Conservation (phyloP, 2,888 invertebrate species). For the Octonoba sinensis region DNA sequence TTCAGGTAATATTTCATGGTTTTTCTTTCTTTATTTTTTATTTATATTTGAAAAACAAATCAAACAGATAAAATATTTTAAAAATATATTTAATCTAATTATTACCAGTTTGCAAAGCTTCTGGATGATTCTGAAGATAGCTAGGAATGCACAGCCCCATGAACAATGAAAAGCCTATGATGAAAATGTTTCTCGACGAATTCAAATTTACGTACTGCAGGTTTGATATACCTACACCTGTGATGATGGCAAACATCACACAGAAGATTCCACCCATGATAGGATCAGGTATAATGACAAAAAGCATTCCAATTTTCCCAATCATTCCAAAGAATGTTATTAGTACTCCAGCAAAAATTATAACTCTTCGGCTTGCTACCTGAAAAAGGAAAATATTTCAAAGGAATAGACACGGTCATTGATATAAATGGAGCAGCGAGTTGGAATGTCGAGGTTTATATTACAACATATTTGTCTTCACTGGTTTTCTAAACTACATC, state of each 20-base stretch:
- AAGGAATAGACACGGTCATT: too few species aligned
- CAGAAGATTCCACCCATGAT: slow-evolving; percentile 72
- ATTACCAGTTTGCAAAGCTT: slow-evolving; percentile 12
- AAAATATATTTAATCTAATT: neutral
- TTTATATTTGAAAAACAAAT: neutral
- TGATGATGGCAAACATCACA: slow-evolving; percentile 70
- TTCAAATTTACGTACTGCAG: slow-evolving; percentile 86
- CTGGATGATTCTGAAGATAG: slow-evolving; percentile 27
- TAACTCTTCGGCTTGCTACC: slow-evolving; percentile 35
- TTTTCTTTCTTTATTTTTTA: neutral
- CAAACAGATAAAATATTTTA: too few species aligned
- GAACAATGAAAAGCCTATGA: slow-evolving; percentile 89
- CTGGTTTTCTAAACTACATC: too few species aligned
- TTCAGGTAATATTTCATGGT: too few species aligned
- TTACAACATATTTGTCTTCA: too few species aligned
- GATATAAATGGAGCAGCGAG: too few species aligned
- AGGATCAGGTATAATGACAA: slow-evolving; percentile 74
- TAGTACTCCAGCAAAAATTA: slow-evolving; percentile 11
- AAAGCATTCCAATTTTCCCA: slow-evolving; percentile 69
- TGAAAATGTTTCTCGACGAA: slow-evolving; percentile 87
- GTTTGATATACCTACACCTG: slow-evolving; percentile 76
- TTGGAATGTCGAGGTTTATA: too few species aligned
- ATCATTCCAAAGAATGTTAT: slow-evolving; percentile 69
- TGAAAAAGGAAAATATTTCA: slow-evolving; percentile 67
- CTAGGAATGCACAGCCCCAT: slow-evolving; percentile 77